A percentile compares a stretch with the other conserved stretches of the same genome.
These are phyloP conservation scores for Drosophila tanythrix DNA, from an alignment of 2,888 invertebrate species.

Conservation along the genomic window DNA sequence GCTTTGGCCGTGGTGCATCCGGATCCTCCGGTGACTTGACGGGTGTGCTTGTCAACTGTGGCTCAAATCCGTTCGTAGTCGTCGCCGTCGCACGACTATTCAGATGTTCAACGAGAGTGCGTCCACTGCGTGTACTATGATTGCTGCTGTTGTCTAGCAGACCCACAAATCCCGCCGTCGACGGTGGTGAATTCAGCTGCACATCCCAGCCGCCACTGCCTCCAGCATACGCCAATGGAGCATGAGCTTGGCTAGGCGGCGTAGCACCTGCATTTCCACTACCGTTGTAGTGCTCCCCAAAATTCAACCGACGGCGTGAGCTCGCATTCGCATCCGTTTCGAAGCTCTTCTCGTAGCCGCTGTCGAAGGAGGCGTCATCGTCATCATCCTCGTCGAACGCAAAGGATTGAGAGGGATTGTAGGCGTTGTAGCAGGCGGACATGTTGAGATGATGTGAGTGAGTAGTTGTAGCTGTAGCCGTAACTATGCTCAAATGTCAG, in stretches of 20 bases:
- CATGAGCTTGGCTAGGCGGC: conserved; percentile 29
- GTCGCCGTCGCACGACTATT: conserved; percentile 69
- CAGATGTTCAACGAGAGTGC: conserved; percentile 79
- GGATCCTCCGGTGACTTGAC: conserved; percentile 83
- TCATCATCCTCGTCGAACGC: conserved; percentile 85
- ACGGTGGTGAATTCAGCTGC: conserved; percentile 61
- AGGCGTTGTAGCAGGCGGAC: conserved; percentile 82
- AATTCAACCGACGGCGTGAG: conserved; percentile 83
- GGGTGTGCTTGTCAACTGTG: conserved; percentile 87
- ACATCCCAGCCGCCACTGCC: conserved; percentile 56
- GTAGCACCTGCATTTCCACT: conserved; percentile 52
- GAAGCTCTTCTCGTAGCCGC: conserved; percentile 91
- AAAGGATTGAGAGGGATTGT: conserved; percentile 71
- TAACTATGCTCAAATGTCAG: conserved; percentile 19
- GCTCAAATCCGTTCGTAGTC: conserved; percentile 69
- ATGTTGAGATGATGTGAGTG: conserved; percentile 54
- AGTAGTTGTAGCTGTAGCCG: conserved; percentile 13
- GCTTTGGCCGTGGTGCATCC: conserved; percentile 86
- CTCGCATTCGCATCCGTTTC: conserved; percentile 85
- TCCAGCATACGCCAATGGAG: conserved; percentile 43
- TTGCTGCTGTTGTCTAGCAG: conserved; percentile 80
- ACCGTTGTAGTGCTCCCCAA: conserved; percentile 63
- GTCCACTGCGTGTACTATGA: conserved; percentile 80
- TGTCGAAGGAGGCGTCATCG: conserved; percentile 89
- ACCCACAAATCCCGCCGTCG: conserved; percentile 64